A percentile compares a stretch with the other conserved stretches of the same genome.
These are phyloP conservation scores for Caenorhabditis sinica DNA, from an alignment of 2,888 invertebrate species.

Conservation along the genomic window DNA sequence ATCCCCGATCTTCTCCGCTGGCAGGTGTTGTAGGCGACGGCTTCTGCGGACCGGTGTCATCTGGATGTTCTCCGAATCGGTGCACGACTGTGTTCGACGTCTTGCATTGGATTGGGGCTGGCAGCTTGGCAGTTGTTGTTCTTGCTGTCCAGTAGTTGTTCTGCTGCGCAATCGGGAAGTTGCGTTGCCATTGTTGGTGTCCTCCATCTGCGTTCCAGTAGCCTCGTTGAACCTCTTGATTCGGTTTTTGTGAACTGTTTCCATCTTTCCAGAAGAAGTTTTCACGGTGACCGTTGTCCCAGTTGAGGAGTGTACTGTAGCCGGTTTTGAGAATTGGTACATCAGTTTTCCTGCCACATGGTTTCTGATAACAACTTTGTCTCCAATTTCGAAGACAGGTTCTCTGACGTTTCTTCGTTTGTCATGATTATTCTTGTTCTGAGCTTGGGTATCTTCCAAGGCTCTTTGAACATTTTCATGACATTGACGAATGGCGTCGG, in stretches of 20 bases:
- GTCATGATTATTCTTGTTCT: neutral
- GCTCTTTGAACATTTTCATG: neutral
- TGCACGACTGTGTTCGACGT: no score
- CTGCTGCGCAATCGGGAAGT: no score
- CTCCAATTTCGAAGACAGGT: neutral
- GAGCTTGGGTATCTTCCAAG: neutral
- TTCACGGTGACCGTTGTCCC: neutral
- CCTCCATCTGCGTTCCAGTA: no score
- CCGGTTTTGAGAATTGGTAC: neutral
- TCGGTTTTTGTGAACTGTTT: constrained; percentile 2
- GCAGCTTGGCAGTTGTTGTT: no score
- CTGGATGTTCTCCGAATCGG: no score
- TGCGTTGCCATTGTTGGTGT: neutral
- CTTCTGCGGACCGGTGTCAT: no score
- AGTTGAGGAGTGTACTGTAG: neutral
- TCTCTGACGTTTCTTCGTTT: neutral
- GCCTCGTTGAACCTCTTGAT: neutral
- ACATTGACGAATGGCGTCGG: neutral
- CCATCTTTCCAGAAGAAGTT: neutral
- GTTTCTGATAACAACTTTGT: neutral
- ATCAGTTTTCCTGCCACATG: neutral
- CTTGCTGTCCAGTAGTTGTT: no score
- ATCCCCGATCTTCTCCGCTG: no score
- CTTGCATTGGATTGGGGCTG: no score
- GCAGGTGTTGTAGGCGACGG: no score